phyloP scores from a whole-genome alignment of 1,140 invertebrate genomes.

The Caenorhabditis brenneri region DNA sequence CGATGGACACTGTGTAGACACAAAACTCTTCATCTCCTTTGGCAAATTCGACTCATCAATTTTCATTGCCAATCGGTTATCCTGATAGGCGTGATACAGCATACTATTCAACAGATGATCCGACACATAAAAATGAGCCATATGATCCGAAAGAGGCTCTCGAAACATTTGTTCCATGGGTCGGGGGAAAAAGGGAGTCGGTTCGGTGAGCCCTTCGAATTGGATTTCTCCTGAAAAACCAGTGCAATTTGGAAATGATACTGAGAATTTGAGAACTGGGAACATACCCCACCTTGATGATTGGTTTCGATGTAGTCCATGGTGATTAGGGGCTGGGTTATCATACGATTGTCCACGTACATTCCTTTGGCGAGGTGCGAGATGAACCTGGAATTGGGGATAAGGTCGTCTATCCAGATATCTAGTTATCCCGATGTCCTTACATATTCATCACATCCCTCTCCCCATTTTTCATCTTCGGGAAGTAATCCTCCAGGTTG shows the following conservation, averaged over 20 bases:
- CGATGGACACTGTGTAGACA: slow-evolving; percentile 61
- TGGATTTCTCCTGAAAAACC: slow-evolving; percentile 63
- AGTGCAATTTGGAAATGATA: neutral
- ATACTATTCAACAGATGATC: slow-evolving; percentile 70
- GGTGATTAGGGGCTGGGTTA: slow-evolving; percentile 66
- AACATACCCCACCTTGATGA: slow-evolving; percentile 60
- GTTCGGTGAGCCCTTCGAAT: slow-evolving; percentile 56
- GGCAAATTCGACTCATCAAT: slow-evolving; percentile 62
- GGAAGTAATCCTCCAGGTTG: slow-evolving; percentile 64
- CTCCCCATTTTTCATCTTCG: slow-evolving; percentile 50
- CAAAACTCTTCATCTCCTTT: slow-evolving; percentile 63
- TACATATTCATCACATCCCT: slow-evolving; percentile 65
- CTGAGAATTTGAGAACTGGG: too few relatives aligned
- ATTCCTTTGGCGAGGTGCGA: slow-evolving; percentile 64
- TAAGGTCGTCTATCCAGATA: too few relatives aligned
- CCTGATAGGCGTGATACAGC: slow-evolving; percentile 69
- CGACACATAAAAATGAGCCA: slow-evolving; percentile 70
- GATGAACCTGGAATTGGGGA: slow-evolving; percentile 60
- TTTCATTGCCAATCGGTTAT: slow-evolving; percentile 63
- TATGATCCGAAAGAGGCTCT: slow-evolving; percentile 59
- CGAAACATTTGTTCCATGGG: slow-evolving; percentile 7
- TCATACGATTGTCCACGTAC: slow-evolving; percentile 67
- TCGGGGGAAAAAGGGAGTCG: slow-evolving; percentile 64
- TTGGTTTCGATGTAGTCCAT: slow-evolving; percentile 70
- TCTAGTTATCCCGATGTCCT: too few relatives aligned